Evolutionary conservation across 2,113 vertebrate genomes (phyloP).

Genomic region (Pao palembangensis): DNA sequence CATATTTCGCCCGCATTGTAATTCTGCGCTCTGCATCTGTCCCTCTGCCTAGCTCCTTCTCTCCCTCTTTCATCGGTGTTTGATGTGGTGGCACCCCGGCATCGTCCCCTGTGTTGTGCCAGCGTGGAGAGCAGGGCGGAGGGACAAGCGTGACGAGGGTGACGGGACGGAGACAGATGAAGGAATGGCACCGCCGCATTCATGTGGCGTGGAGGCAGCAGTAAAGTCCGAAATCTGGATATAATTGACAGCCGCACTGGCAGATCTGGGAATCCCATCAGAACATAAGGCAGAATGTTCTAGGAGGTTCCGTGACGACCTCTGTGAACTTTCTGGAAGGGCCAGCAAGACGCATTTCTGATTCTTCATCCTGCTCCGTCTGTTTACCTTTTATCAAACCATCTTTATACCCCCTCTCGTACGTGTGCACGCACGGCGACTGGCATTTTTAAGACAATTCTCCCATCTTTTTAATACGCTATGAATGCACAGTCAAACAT

Average conservation of each 20-base stretch:
- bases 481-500: too few relatives aligned
- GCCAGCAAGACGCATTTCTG: constrained; percentile 52
- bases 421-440: too few relatives aligned
- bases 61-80: constrained; percentile 22
- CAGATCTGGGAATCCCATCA: constrained; percentile 70
- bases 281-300: constrained; percentile 44
- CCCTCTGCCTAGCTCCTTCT: constrained; percentile 11
- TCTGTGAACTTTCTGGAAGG: constrained; percentile 44
- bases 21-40: constrained; percentile 51
- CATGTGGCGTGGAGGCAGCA: constrained; percentile 72
- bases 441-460: too few relatives aligned
- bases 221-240: constrained; percentile 70
- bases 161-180: constrained; percentile 64
- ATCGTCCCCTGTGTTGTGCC: constrained; percentile 70
- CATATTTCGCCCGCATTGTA: constrained; percentile 68
- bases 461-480: too few relatives aligned
- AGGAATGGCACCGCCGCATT: constrained; percentile 63
- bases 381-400: constrained; percentile 36
- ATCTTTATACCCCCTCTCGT: too few relatives aligned
- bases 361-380: constrained; percentile 43
- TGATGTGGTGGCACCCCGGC: constrained; percentile 72
- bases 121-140: constrained; percentile 52
- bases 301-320: constrained; percentile 52
- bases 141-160: constrained; percentile 22
- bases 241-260: constrained; percentile 68